Base-by-base conservation (phyloP, 2,888 invertebrate species). In the Leptinotarsa haldemani region DNA sequence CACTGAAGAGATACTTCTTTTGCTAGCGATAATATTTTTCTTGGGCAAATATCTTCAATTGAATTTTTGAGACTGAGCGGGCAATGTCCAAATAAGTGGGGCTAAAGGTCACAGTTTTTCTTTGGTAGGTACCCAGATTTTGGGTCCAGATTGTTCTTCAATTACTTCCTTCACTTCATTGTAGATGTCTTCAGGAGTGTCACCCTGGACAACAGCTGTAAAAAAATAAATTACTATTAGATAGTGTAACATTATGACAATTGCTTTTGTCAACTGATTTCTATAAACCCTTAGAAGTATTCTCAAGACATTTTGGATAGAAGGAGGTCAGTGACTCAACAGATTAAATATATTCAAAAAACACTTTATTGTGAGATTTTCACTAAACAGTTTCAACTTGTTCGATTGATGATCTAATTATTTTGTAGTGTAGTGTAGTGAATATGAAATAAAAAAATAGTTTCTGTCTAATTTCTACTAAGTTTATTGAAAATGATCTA, bases 131-230 rank as follows among this genome's bases (percentile, higher is more conserved):
- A 98, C 96, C 99, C 99, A 99, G 88, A 98, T 97, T 84, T 91
- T 93, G 86, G 97, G 97, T 80, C 98, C 97, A 82, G 97, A 96
- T 90, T 99, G 98, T 85, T 96, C 95, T 83, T 93, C 92, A 86
- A 99, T 98, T 83, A 98, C 95, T 86, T 96, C 94, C 89, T 98
- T 98, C 82, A 97, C 96, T 89, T 95, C 95, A 82, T 92, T 92
- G 90, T 99, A 97, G 84, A 99, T 95, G 88, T 99, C 99, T 88
- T 98, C 98, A 53, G 98, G 97, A 70, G 98, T 98, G 88, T 99
- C 97, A 77, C 98, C 98, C 88, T 96, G 96, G 79, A 98, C 96
- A 82, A 98, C 95, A 85, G 97, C 97, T 97, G 89, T 0, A 40
- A 40, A 40, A 40, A 40, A 9, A 9, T 30, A 9, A 40, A 40